These are phyloP conservation scores for Virgularia gustaviana DNA, from an alignment of 92 coral and sea anemone species.

Conservation along the genomic window DNA sequence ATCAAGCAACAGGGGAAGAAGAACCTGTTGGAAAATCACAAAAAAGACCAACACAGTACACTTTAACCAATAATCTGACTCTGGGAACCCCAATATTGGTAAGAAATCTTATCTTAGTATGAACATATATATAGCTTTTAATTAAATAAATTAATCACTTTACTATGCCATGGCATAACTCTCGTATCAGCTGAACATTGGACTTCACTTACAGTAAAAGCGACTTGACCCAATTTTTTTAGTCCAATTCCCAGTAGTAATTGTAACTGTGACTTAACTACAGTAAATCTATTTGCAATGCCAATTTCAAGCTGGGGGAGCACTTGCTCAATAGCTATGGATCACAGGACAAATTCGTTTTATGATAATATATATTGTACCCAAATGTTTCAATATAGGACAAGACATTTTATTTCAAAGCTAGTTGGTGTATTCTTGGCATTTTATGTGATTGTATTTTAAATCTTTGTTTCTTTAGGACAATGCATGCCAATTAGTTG, in stretches of 20 bases:
- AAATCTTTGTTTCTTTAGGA: slow-evolving; percentile 2
- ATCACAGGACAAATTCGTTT: too few relatives aligned
- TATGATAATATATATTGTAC: not conserved
- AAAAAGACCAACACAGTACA: slow-evolving; percentile 17
- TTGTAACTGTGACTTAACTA: too few relatives aligned
- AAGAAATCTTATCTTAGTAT: not conserved
- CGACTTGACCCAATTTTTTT: too few relatives aligned
- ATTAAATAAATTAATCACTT: not conserved
- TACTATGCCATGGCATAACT: not conserved
- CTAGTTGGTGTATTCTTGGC: not conserved
- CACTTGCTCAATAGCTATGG: too few relatives aligned
- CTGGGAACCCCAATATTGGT: slow-evolving; percentile 33
- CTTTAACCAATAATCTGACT: slow-evolving; percentile 24
- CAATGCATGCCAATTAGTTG: not conserved
- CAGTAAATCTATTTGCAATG: too few relatives aligned
- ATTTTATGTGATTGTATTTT: not conserved
- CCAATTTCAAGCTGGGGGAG: too few relatives aligned
- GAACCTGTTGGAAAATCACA: not conserved
- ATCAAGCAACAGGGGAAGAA: not conserved
- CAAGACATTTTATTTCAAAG: not conserved
- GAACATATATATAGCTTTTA: not conserved
- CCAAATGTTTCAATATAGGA: not conserved
- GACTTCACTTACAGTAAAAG: too few relatives aligned
- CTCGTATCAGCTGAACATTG: too few relatives aligned
- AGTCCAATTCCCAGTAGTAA: too few relatives aligned